Evolutionary conservation across 2,888 invertebrate genomes (phyloP).

Genomic region (Platycheirus rosarum): DNA sequence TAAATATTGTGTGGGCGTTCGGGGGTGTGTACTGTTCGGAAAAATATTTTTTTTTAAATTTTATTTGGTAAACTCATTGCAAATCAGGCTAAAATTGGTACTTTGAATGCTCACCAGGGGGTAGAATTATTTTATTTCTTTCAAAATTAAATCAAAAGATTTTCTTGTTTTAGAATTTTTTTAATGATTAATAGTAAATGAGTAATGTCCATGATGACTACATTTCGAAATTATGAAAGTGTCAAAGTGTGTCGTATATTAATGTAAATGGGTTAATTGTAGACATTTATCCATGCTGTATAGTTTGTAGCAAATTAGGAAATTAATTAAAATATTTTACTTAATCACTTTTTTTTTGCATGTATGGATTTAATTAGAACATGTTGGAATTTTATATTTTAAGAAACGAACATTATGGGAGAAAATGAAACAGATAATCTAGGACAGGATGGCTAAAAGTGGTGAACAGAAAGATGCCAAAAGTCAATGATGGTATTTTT

Average conservation of each 20-base stretch:
- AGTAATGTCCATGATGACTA: constrained; percentile 59
- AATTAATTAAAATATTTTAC: constrained; percentile 50
- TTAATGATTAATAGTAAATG: constrained; percentile 64
- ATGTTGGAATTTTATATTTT: constrained; percentile 15
- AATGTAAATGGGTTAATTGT: constrained; percentile 68
- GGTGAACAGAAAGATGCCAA: too few species aligned
- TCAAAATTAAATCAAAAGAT: constrained; percentile 27
- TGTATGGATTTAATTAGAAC: constrained; percentile 25
- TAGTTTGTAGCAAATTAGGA: constrained; percentile 37
- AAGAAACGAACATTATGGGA: too few species aligned
- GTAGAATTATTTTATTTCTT: constrained; percentile 10
- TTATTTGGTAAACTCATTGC: not conserved
- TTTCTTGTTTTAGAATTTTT: constrained; percentile 2
- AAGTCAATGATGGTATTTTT: too few species aligned
- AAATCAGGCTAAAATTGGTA: constrained; percentile 34
- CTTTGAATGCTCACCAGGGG: constrained; percentile 17
- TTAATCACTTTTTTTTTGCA: constrained; percentile 36
- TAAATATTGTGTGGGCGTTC: not conserved
- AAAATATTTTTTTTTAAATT: not conserved
- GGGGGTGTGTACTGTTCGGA: constrained; percentile 30
- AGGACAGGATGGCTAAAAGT: too few species aligned
- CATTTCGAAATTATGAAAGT: constrained; percentile 38
- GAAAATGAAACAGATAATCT: too few species aligned
- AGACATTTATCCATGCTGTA: constrained; percentile 33
- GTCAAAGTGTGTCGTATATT: constrained; percentile 25